Conservation (phyloP, 2,797 vertebrate genomes). For the Prunella strophiata region DNA sequence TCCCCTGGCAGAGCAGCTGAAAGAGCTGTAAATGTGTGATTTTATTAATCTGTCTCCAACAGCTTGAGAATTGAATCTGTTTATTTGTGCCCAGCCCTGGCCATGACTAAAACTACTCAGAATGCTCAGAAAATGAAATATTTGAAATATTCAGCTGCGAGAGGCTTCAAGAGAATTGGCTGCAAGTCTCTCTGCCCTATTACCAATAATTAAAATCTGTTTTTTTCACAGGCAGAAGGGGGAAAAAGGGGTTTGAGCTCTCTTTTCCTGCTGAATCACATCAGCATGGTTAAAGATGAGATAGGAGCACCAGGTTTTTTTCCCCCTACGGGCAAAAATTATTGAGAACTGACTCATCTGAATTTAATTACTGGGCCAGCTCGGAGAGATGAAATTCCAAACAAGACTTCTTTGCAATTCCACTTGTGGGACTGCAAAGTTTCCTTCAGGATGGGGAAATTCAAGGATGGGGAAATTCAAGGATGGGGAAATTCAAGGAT, state of each 20-base stretch:
- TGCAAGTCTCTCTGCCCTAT: too few species aligned
- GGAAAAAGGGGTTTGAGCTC: background rate
- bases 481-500: too few species aligned
- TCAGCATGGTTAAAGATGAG: constrained; percentile 34
- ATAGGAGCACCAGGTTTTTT: background rate
- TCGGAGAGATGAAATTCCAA: constrained; percentile 15
- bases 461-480: background rate
- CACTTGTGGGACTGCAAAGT: background rate
- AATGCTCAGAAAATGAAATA: too few species aligned
- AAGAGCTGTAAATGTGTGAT: background rate
- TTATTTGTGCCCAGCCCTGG: too few species aligned
- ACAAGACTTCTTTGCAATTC: background rate
- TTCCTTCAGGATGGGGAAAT: background rate
- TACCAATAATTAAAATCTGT: too few species aligned
- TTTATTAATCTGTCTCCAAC: background rate
- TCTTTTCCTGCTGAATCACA: constrained; percentile 50
- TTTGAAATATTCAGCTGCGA: too few species aligned
- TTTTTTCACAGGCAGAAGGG: background rate
- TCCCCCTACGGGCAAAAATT: constrained; percentile 44
- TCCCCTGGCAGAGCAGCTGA: background rate
- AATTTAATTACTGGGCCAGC: constrained; percentile 33
- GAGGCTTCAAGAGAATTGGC: too few species aligned
- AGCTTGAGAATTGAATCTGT: too few species aligned
- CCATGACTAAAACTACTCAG: too few species aligned
- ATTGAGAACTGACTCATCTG: constrained; percentile 41